Evolutionary conservation across 1,140 invertebrate genomes (phyloP).

Genomic region (Zaprionus africanus): DNA sequence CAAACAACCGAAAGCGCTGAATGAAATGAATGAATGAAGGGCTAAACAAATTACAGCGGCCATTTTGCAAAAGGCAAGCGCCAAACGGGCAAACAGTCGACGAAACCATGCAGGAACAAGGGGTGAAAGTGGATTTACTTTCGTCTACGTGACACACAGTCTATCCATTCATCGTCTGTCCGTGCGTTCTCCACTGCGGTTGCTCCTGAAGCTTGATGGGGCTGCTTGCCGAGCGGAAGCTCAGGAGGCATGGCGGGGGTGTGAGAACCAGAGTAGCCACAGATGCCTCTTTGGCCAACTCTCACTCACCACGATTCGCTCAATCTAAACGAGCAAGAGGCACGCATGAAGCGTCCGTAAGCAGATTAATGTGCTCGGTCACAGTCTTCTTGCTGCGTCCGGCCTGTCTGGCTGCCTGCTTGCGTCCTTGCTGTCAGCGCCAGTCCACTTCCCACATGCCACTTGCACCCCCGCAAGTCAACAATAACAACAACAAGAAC

Average conservation of each 20-base stretch:
- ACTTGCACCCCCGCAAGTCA: background rate
- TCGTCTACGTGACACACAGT: slow-evolving; percentile 73
- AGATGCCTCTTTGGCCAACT: slow-evolving; percentile 20
- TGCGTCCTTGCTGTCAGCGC: slow-evolving; percentile 69
- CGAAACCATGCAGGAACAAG: slow-evolving; percentile 46
- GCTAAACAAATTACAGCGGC: slow-evolving; percentile 77
- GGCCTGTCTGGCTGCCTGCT: slow-evolving; percentile 14
- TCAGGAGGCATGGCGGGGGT: background rate
- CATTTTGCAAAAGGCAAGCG: slow-evolving; percentile 62
- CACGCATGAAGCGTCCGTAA: slow-evolving; percentile 78
- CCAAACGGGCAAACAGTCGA: slow-evolving; percentile 26
- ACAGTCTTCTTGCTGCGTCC: slow-evolving; percentile 29
- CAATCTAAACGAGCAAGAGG: slow-evolving; percentile 59
- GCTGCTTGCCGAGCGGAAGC: slow-evolving; percentile 31
- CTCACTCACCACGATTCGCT: background rate
- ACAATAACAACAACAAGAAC: slow-evolving; percentile 19
- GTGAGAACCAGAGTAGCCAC: slow-evolving; percentile 32
- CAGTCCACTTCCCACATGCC: slow-evolving; percentile 34
- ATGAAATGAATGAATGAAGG: slow-evolving; percentile 54
- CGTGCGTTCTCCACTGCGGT: slow-evolving; percentile 3
- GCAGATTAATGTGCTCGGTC: slow-evolving; percentile 68
- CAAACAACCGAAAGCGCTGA: slow-evolving; percentile 35
- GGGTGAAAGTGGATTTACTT: slow-evolving; percentile 82
- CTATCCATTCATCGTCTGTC: slow-evolving; percentile 41
- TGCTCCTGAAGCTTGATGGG: slow-evolving; percentile 5